These are phyloP conservation scores for Sparus aurata DNA, from an alignment of 2,797 vertebrate genomes.

Conservation along the genomic window DNA sequence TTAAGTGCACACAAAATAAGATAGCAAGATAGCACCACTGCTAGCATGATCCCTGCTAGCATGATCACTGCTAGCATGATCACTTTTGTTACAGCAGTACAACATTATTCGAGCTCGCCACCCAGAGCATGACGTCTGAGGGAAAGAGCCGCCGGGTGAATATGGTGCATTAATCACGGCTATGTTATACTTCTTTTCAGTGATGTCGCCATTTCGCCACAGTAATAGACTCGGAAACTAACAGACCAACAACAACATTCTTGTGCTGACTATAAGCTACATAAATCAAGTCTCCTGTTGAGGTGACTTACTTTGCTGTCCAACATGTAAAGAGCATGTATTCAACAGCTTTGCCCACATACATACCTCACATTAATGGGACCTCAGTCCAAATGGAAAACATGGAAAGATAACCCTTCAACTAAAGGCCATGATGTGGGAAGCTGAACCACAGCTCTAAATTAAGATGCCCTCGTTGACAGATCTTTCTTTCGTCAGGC, in stretches of 20 bases:
- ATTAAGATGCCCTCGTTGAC: constrained; percentile 23
- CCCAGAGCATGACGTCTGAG: no score
- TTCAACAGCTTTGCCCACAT: constrained; percentile 46
- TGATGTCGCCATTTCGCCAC: background rate
- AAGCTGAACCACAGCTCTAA: constrained; percentile 42
- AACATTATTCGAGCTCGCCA: no score
- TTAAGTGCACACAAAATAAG: background rate
- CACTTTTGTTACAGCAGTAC: no score
- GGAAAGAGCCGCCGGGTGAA: no score
- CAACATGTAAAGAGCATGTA: constrained; percentile 44
- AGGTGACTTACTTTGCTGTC: constrained; percentile 35
- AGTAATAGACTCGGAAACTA: constrained; percentile 7
- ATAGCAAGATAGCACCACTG: background rate
- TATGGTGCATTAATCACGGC: background rate
- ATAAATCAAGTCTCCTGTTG: constrained; percentile 16
- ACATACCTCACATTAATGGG: constrained; percentile 11
- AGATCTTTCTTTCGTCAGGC: background rate
- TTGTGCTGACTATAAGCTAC: background rate
- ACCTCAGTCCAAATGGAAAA: constrained; percentile 39
- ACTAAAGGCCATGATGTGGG: constrained; percentile 40
- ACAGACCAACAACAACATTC: no score
- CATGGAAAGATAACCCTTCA: constrained; percentile 22
- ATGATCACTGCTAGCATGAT: background rate
- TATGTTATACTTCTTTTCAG: background rate
- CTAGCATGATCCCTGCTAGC: background rate